phyloP scores from a whole-genome alignment of 2,888 invertebrate genomes.

The Eremobia ochroleuca region DNA sequence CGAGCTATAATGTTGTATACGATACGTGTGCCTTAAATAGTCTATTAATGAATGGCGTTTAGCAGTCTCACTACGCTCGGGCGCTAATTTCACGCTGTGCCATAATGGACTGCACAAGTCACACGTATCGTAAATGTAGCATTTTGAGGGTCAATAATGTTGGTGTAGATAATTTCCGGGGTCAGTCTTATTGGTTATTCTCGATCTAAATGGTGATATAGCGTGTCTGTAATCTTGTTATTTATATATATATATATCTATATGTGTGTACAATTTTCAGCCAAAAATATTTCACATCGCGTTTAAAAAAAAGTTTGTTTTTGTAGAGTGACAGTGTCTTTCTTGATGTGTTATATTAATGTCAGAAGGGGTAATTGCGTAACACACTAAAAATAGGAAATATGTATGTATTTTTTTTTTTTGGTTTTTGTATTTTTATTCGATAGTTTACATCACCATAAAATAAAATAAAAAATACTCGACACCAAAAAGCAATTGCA shows the following conservation, averaged over 20 bases:
- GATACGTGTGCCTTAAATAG: too few relatives aligned
- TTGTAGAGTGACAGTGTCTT: neutral
- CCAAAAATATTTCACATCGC: neutral
- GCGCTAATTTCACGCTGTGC: too few relatives aligned
- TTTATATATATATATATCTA: neutral
- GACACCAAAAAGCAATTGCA: too few relatives aligned
- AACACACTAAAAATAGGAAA: neutral
- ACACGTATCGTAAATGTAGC: neutral
- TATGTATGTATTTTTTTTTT: too few relatives aligned
- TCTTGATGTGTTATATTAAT: neutral
- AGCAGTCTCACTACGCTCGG: too few relatives aligned
- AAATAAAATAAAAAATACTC: too few relatives aligned
- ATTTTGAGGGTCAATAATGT: constrained; percentile 4
- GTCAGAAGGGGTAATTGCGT: neutral
- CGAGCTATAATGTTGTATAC: too few relatives aligned
- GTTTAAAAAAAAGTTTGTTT: neutral
- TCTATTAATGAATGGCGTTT: too few relatives aligned
- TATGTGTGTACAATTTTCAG: neutral
- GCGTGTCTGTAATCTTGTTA: constrained; percentile 18
- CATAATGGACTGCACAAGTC: too few relatives aligned
- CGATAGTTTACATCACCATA: neutral
- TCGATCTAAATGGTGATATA: constrained; percentile 13
- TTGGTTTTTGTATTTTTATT: too few relatives aligned
- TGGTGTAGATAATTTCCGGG: constrained; percentile 33
- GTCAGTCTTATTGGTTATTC: constrained; percentile 21